Evolutionary conservation across 2,113 vertebrate species (phyloP), one percentile per base, ranked within the genome.

Genomic region (Uria aalge): DNA sequence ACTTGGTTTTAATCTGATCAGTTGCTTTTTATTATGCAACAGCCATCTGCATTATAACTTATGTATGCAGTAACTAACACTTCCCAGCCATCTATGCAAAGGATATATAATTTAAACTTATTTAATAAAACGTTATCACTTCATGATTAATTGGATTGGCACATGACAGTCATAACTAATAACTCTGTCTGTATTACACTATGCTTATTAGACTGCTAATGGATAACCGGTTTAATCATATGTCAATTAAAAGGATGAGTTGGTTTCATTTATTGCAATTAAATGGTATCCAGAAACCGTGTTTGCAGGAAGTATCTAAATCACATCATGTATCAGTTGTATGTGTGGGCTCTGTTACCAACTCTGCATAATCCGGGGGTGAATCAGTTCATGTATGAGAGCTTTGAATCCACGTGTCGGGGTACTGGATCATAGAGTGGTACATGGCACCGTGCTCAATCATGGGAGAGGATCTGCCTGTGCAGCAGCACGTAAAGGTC

Each of bases 191-290:
- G 47, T 81, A 56, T 89, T 96, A 74, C 60, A 36, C 68, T 48
- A 2, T 88, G 43, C 68, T 91, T 96, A 92, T 94, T 96, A 96
- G 85, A 60, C 68, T 93, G 82, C 84, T 95, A 60, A 96, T 96
- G 91, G 88, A 81, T 95, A 97, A 97, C 85, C 4, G 27, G 76
- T 81, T 96, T 97, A 97, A 96, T 97, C 88, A 95, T 95, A 56
- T 48, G 48, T 91, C 95, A 95, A 94, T 97, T 97, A 94, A 92
- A 94, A 75, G 96, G 92, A 91, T 97, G 97, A 95, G 94, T 97
- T 2, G 52, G 88, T 95, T 94, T 94, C 91, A 92, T 96, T 96
- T 94, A 77, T 91, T 95, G 96, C 85, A 96, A 94, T 97, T 95
- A 95, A 75, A 56, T 72, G 76, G 71, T 72, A 81, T 84, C 87